Evolutionary conservation across 2,888 invertebrate genomes (phyloP).

Genomic region (Operophtera brumata): DNA sequence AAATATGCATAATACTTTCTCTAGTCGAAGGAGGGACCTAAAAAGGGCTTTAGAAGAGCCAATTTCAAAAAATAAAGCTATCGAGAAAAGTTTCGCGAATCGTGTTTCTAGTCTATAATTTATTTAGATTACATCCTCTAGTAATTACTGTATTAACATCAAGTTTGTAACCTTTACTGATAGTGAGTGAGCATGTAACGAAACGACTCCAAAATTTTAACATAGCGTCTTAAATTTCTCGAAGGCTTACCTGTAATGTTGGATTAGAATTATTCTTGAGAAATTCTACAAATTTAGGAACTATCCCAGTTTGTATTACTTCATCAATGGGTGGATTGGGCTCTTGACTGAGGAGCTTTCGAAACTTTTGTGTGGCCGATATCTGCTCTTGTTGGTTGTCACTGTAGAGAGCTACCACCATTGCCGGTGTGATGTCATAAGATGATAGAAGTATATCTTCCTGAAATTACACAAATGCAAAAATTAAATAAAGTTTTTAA

Average conservation of each 20-base stretch:
- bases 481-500: neutral
- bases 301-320: conserved; percentile 96
- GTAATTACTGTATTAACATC: too few species aligned
- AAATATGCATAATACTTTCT: too few species aligned
- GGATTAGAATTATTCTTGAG: conserved; percentile 90
- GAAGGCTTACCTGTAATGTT: conserved; percentile 92
- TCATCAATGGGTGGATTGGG: conserved; percentile 99
- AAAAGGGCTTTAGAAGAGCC: too few species aligned
- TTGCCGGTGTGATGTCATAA: conserved; percentile 86
- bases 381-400: conserved; percentile 89
- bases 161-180: too few species aligned
- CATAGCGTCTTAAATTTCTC: too few species aligned
- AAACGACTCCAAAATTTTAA: too few species aligned
- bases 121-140: too few species aligned
- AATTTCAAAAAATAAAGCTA: too few species aligned
- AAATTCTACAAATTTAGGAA: conserved; percentile 96
- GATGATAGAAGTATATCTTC: conserved; percentile 70
- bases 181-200: too few species aligned
- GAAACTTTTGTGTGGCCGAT: conserved; percentile 93
- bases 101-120: too few species aligned
- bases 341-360: conserved; percentile 95
- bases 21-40: too few species aligned
- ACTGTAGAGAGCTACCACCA: conserved; percentile 92
- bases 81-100: too few species aligned
- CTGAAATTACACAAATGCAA: conserved; percentile 50